These are phyloP conservation scores for Astropecten irregularis DNA, from an alignment of 53 echinoderm and acorn worm species.

Conservation along the genomic window DNA sequence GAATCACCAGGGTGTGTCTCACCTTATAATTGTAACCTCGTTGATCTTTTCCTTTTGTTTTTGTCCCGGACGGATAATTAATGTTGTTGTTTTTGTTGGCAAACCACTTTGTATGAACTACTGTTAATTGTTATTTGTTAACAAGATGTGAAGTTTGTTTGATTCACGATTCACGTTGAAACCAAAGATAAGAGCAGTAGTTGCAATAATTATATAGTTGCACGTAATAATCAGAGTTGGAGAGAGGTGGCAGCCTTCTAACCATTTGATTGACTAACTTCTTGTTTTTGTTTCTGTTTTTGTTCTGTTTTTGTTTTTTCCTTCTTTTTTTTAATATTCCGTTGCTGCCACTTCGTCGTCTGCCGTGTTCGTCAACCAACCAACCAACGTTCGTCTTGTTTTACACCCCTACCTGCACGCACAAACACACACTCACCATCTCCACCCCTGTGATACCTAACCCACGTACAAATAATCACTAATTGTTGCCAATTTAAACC, in stretches of 20 bases:
- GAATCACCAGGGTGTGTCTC: too few species aligned
- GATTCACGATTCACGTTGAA: too few species aligned
- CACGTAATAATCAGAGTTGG: not conserved
- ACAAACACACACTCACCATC: conserved; percentile 4
- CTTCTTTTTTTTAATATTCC: conserved; percentile 12
- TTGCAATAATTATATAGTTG: not conserved
- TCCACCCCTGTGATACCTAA: too few species aligned
- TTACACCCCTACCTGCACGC: conserved; percentile 49
- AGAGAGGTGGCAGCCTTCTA: conserved; percentile 47
- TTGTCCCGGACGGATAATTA: too few species aligned
- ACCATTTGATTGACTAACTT: conserved; percentile 29
- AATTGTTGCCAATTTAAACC: too few species aligned
- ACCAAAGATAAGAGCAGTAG: not conserved
- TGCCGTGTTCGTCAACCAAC: conserved; percentile 46
- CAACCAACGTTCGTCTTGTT: not conserved
- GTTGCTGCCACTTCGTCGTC: conserved; percentile 53
- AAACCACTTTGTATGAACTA: too few species aligned
- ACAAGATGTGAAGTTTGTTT: too few species aligned
- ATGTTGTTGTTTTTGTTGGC: too few species aligned
- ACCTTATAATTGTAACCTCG: too few species aligned
- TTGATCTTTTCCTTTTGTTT: too few species aligned
- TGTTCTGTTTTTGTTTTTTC: conserved; percentile 39
- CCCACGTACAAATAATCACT: too few species aligned
- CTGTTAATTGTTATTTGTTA: too few species aligned
- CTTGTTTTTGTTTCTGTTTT: conserved; percentile 27